Conservation (phyloP, 1,140 invertebrate genomes). For the Potamilus streckersoni region DNA sequence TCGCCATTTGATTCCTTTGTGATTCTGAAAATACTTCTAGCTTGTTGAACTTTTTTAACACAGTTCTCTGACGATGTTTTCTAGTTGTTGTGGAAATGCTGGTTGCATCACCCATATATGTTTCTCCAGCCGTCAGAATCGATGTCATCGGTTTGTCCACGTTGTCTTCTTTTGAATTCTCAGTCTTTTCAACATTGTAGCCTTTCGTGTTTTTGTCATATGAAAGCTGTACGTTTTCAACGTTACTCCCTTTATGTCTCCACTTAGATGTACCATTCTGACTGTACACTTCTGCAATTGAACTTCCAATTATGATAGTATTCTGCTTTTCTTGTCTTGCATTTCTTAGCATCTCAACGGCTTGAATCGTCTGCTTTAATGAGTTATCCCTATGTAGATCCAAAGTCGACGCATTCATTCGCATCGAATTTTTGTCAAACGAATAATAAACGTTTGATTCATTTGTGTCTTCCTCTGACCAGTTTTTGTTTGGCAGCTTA, state of each 20-base stretch:
- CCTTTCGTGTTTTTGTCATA: not conserved
- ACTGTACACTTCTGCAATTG: no score
- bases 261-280: no score
- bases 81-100: constrained; percentile 4
- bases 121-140: constrained; percentile 23
- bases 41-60: constrained; percentile 24
- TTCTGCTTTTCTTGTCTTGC: no score
- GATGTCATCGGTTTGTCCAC: constrained; percentile 9
- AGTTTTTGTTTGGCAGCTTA: constrained; percentile 3
- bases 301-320: no score
- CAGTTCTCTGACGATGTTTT: constrained; percentile 7
- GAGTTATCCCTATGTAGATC: no score
- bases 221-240: not conserved
- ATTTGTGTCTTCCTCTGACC: not conserved
- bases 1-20: not conserved
- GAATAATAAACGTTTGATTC: not conserved
- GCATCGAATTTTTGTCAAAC: not conserved
- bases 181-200: not conserved
- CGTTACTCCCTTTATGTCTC: not conserved
- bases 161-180: not conserved
- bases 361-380: no score
- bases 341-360: no score
- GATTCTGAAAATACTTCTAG: constrained; percentile 28
- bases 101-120: constrained; percentile 13
- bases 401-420: not conserved